Percentiles rank a stretch among this genome's conserved stretches.
Evolutionary conservation across 2,113 vertebrate species (phyloP).

Genomic region (Uria aalge): DNA sequence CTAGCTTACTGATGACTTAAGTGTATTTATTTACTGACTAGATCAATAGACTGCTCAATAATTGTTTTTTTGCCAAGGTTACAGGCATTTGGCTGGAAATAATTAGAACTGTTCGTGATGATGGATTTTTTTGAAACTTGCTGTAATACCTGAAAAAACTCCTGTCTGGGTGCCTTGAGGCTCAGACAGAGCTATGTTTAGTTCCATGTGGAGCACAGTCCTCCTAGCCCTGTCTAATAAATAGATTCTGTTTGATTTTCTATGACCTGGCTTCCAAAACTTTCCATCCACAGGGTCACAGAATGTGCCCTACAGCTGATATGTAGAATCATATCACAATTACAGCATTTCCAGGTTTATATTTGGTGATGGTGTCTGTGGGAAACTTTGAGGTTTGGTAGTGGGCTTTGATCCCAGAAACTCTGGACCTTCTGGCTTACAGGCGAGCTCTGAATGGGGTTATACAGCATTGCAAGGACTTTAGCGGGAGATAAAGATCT

Average conservation of each 20-base stretch:
- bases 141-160: constrained; percentile 13
- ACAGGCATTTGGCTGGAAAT: constrained; percentile 24
- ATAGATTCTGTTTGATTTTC: background rate
- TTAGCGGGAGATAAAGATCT: background rate
- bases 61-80: constrained; percentile 37
- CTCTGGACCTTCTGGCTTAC: background rate
- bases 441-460: background rate
- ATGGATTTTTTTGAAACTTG: constrained; percentile 39
- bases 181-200: background rate
- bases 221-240: background rate
- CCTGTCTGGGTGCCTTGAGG: background rate
- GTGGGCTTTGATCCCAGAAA: background rate
- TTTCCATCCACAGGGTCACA: background rate
- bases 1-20: constrained; percentile 33
- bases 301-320: background rate
- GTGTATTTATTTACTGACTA: constrained; percentile 55
- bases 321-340: background rate
- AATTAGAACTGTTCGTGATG: constrained; percentile 23
- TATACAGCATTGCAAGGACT: background rate
- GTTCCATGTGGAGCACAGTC: background rate
- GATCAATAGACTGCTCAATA: constrained; percentile 57
- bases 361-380: background rate
- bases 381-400: background rate
- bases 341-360: background rate
- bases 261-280: background rate